Evolutionary conservation across 2,797 vertebrate species (phyloP).

Genomic region (Hipposideros larvatus): DNA sequence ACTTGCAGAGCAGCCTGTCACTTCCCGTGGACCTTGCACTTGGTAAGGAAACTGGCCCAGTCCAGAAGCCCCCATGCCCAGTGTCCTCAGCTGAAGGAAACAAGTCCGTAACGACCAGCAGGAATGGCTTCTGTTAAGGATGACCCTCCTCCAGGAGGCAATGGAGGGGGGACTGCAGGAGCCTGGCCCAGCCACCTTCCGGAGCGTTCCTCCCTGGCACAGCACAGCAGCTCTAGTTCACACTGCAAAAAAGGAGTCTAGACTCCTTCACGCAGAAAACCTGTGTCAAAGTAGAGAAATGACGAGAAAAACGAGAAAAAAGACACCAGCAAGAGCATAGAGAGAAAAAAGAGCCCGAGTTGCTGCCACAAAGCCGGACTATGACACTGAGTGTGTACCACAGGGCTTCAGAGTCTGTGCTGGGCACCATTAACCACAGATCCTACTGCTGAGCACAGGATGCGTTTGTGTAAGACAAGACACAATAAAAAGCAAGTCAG

Average conservation of each 20-base stretch:
- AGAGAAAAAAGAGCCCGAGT: constrained; percentile 98
- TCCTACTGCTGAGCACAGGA: no score
- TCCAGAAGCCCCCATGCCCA: constrained; percentile 93
- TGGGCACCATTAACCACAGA: no score
- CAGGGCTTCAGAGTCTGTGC: no score
- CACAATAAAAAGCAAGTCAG: no score
- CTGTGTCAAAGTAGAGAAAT: constrained; percentile 99
- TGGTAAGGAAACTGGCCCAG: constrained; percentile 95
- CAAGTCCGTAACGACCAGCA: constrained; percentile 96
- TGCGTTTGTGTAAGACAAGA: no score
- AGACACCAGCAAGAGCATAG: constrained; percentile 96
- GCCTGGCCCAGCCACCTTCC: constrained; percentile 95
- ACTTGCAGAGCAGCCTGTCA: constrained; percentile 96
- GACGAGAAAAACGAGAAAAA: constrained; percentile 97
- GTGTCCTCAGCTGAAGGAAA: constrained; percentile 93
- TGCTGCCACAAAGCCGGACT: neutral
- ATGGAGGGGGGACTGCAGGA: constrained; percentile 96
- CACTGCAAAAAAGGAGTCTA: constrained; percentile 93
- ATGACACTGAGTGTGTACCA: no score
- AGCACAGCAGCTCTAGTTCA: constrained; percentile 96
- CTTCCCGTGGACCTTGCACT: constrained; percentile 95
- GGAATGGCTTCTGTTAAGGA: constrained; percentile 91
- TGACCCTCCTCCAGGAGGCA: constrained; percentile 93
- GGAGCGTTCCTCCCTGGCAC: constrained; percentile 92
- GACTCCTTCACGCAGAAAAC: constrained; percentile 95